Evolutionary conservation across 2,113 vertebrate genomes (phyloP), one percentile per base, ranked within the genome.

Genomic region (Pycnonotus jocosus): DNA sequence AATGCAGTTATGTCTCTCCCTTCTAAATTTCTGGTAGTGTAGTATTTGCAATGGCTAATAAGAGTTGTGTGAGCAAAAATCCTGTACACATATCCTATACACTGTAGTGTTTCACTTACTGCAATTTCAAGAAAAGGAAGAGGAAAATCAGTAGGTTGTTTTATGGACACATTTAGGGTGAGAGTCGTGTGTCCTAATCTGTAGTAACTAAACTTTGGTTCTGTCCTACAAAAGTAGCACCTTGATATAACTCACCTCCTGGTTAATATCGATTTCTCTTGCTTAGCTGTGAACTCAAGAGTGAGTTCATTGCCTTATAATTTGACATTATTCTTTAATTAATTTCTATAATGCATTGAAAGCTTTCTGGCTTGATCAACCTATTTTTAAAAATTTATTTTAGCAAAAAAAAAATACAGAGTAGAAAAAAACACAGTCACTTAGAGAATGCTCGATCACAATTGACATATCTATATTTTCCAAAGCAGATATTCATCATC

Each of bases 351-450:
- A 58, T 20, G 4, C 7, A 35, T 25, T 88, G 10, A 69, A 72
- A 53, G 3, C 1, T 25, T 81, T 85, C 28, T 71, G 13, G 5
- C 4, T 66, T 53, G 8, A 53, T 62, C 17, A 60, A 48, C 3
- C 1, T 28, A 25, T 62, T 76, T 58, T 77, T 40, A 33, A 8
- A 62, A 35, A 48, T 25, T 57, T 2, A 45, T 68, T 81, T 88
- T 62, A 48, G 5, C 6, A 16, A 79, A 79, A 57, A 74, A n/a
- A 12, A 15, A 78, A 7, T 23, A 22, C 30, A 47, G 21, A 66
- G 4, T 10, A 42, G 15, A 38, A 57, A 64, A 80, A 48, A 11
- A 0, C 9, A 10, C 0, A 0, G 4, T 35, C n/a, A 48, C 3
- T 27, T 48, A 44, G 28, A 66, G 10, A 57, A 28, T 53, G n/a